Percentiles rank a stretch among this genome's conserved stretches.
Conservation (phyloP, 2,888 invertebrate species). For the Lottia gigantea region DNA sequence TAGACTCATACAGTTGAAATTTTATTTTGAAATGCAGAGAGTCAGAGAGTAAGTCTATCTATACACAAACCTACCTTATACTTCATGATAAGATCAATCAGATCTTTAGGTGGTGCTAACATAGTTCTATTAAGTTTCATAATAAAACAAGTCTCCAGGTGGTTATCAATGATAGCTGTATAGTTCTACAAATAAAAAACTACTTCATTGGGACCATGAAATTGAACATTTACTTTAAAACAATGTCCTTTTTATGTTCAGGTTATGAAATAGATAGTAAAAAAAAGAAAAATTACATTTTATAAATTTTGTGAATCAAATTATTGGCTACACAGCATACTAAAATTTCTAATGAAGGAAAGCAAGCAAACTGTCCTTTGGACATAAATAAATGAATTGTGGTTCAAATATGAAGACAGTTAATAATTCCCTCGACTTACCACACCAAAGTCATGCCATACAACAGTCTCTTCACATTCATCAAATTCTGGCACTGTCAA, state of each 20-base stretch:
- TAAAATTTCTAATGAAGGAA: too few relatives aligned
- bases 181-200: slow-evolving; percentile 71
- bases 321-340: too few relatives aligned
- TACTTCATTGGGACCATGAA: background rate
- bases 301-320: too few relatives aligned
- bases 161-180: slow-evolving; percentile 83
- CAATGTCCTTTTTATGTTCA: too few relatives aligned
- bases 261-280: too few relatives aligned
- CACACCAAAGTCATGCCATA: slow-evolving; percentile 91
- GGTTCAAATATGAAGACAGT: background rate
- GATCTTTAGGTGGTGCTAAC: slow-evolving; percentile 82
- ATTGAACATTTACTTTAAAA: background rate
- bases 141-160: slow-evolving; percentile 84
- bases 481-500: slow-evolving; percentile 81
- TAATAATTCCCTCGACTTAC: slow-evolving; percentile 67
- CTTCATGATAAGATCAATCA: slow-evolving; percentile 83
- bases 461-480: slow-evolving; percentile 83
- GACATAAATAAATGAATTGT: too few relatives aligned
- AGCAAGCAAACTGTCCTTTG: too few relatives aligned
- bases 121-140: slow-evolving; percentile 85
- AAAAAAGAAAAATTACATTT: too few relatives aligned
- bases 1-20: too few relatives aligned
- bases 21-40: too few relatives aligned
- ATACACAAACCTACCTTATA: slow-evolving; percentile 75
- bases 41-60: too few relatives aligned